These are phyloP conservation scores for Scomber japonicus DNA, from an alignment of 2,113 vertebrate species.

Conservation along the genomic window DNA sequence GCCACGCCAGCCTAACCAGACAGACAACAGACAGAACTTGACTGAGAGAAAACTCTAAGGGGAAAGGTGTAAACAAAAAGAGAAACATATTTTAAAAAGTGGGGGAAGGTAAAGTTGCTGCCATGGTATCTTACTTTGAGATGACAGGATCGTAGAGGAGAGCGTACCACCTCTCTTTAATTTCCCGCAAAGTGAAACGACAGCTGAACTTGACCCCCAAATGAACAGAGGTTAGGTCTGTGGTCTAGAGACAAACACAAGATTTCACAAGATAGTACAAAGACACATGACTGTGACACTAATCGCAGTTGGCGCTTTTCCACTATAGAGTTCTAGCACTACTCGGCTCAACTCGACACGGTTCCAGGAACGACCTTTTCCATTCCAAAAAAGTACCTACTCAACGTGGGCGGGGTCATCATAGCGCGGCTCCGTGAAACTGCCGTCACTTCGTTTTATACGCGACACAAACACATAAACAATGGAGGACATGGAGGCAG, in stretches of 20 bases:
- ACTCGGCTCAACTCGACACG: too few relatives aligned
- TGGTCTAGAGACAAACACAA: slow-evolving; percentile 86
- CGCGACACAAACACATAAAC: too few relatives aligned
- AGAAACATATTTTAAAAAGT: background rate
- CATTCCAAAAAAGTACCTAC: too few relatives aligned
- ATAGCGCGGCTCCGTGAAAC: too few relatives aligned
- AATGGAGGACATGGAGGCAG: too few relatives aligned
- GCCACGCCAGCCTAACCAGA: slow-evolving; percentile 90
- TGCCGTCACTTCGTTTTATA: too few relatives aligned
- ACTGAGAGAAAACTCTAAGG: background rate
- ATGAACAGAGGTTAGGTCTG: slow-evolving; percentile 93
- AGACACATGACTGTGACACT: too few relatives aligned
- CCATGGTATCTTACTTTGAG: slow-evolving; percentile 90
- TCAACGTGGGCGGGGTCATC: too few relatives aligned
- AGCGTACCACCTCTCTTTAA: slow-evolving; percentile 97
- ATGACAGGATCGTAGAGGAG: slow-evolving; percentile 96
- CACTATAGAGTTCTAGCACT: too few relatives aligned
- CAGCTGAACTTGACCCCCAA: slow-evolving; percentile 98
- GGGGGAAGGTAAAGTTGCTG: background rate
- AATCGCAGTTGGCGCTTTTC: background rate
- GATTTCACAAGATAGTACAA: background rate
- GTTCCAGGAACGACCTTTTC: too few relatives aligned
- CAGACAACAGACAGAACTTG: slow-evolving; percentile 2
- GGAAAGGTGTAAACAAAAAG: background rate
- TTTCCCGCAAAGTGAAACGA: slow-evolving; percentile 93